phyloP scores from a whole-genome alignment of 2,888 invertebrate species.

The Megaustenia siamemsis region DNA sequence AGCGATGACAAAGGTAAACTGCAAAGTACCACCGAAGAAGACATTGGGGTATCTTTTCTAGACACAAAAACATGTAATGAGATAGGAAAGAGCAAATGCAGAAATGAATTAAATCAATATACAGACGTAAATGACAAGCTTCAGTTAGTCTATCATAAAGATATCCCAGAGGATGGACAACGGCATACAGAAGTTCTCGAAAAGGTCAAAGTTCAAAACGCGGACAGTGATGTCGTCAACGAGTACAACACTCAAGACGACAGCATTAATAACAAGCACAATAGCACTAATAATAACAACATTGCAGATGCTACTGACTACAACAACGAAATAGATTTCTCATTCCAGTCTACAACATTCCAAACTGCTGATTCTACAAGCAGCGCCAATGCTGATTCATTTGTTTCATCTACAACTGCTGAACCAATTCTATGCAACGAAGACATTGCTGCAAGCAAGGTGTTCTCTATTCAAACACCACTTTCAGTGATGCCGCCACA shows the following conservation, averaged over 20 bases:
- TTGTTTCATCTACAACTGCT: slow-evolving; percentile 12
- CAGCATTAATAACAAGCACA: slow-evolving; percentile 10
- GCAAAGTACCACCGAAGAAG: slow-evolving; percentile 1
- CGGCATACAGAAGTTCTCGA: not conserved
- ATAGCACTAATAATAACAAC: slow-evolving; percentile 52
- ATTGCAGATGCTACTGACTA: slow-evolving; percentile 48
- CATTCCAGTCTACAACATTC: not conserved
- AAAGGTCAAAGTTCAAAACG: slow-evolving; percentile 20
- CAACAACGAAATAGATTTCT: slow-evolving; percentile 46
- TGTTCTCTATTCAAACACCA: not conserved
- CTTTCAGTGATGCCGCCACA: not conserved
- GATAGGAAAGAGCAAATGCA: not conserved
- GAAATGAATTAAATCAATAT: no score
- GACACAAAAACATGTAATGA: not conserved
- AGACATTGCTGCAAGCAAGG: not conserved
- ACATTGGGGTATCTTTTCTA: not conserved
- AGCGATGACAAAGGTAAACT: not conserved
- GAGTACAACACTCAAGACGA: not conserved
- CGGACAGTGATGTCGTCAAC: not conserved
- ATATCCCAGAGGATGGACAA: not conserved
- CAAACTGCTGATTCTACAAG: slow-evolving; percentile 23
- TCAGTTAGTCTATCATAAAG: not conserved
- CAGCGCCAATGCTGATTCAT: not conserved
- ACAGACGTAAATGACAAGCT: not conserved
- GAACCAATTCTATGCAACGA: slow-evolving; percentile 3